A percentile compares a stretch with the other conserved stretches of the same genome.
These are phyloP conservation scores for Bergia puertoricense DNA, from an alignment of 92 coral and sea anemone genomes.

Conservation along the genomic window DNA sequence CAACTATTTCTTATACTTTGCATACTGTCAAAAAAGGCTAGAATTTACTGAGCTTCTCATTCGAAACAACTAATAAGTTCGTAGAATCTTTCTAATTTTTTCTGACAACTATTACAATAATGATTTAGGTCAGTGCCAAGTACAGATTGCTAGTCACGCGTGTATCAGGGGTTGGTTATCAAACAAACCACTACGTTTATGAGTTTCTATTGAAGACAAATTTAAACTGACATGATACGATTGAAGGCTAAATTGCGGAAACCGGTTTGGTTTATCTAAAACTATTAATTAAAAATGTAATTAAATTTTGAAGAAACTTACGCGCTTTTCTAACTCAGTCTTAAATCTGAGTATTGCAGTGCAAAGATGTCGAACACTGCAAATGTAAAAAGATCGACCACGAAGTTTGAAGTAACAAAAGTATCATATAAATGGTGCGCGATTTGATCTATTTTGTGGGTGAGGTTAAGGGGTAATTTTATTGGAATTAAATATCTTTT, in stretches of 20 bases:
- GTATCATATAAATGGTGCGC: not conserved
- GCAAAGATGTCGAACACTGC: not conserved
- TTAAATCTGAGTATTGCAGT: not conserved
- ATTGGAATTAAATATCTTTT: too few relatives aligned
- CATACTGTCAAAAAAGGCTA: not conserved
- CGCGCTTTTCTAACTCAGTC: not conserved
- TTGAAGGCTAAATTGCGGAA: slow-evolving; percentile 1
- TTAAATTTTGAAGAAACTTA: not conserved
- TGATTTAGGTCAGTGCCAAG: too few relatives aligned
- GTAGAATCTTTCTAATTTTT: too few relatives aligned
- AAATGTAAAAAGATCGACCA: not conserved
- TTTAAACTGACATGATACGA: not conserved
- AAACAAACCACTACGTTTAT: too few relatives aligned
- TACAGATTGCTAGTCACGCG: too few relatives aligned
- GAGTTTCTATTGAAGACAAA: not conserved
- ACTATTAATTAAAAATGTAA: slow-evolving; percentile 11
- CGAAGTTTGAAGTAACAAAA: not conserved
- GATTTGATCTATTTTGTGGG: not conserved
- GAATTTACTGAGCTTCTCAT: not conserved
- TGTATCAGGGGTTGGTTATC: not conserved
- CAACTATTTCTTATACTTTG: not conserved
- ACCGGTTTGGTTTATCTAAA: not conserved
- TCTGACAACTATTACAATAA: not conserved
- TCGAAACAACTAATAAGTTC: too few relatives aligned
- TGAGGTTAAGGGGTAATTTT: too few relatives aligned